phyloP scores from a whole-genome alignment of 2,113 vertebrate species.

The Tyrannus savana region DNA sequence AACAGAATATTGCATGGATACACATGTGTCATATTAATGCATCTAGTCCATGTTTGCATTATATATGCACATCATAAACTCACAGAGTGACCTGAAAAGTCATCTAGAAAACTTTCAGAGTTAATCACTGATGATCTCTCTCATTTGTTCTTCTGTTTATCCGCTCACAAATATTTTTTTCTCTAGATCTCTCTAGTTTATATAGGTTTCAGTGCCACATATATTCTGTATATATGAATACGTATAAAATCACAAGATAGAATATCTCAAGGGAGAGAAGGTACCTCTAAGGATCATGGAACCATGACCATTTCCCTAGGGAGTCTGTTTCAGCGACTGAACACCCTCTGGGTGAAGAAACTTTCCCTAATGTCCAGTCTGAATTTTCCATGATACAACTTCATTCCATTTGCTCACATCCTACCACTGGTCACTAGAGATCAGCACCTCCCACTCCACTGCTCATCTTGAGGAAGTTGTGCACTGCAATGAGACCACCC shows the following conservation, averaged over 20 bases:
- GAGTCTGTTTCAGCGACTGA: neutral
- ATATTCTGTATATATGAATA: neutral
- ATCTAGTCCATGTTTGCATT: neutral
- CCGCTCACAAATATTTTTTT: neutral
- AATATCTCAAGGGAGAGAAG: neutral
- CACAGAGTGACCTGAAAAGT: neutral
- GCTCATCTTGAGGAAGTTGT: neutral
- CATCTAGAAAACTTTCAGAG: neutral
- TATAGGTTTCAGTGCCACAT: neutral
- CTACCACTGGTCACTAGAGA: neutral
- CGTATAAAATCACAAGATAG: neutral
- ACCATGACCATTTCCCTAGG: neutral
- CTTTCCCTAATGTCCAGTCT: neutral
- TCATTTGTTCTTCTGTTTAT: neutral
- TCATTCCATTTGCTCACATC: neutral
- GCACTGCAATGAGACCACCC: neutral
- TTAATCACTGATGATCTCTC: neutral
- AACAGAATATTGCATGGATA: neutral
- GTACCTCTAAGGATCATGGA: accelerated
- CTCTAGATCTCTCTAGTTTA: neutral
- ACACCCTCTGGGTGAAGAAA: neutral
- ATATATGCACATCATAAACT: neutral
- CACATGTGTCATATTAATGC: neutral
- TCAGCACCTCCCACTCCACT: neutral
- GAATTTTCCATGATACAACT: neutral